A percentile compares a stretch with the other conserved stretches of the same genome.
Conservation (phyloP, 2,797 vertebrate species). For the Sternotherus odoratus region DNA sequence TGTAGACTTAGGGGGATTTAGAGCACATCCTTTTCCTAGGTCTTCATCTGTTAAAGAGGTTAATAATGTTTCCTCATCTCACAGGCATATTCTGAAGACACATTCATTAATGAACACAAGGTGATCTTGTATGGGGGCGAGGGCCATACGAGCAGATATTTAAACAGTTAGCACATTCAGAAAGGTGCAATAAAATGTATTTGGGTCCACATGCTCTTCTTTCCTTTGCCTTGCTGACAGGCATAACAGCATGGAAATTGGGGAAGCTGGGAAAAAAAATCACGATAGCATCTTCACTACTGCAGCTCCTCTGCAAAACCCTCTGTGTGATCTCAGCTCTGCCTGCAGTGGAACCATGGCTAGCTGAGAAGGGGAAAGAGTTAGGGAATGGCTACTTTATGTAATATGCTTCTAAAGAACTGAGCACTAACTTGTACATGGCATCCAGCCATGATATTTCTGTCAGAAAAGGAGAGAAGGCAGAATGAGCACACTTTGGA, state of each 20-base stretch:
- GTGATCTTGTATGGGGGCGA: neutral
- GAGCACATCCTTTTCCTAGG: neutral
- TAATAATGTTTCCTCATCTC: neutral
- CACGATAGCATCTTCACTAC: neutral
- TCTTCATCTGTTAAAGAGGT: neutral
- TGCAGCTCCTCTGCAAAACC: neutral
- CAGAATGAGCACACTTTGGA: neutral
- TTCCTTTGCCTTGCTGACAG: neutral
- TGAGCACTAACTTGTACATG: neutral
- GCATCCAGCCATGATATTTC: neutral
- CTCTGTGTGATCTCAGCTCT: neutral
- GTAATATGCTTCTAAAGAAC: neutral
- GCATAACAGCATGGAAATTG: neutral
- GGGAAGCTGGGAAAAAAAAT: neutral
- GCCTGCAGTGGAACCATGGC: fast-evolving
- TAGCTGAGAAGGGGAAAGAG: neutral
- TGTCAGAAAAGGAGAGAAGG: neutral
- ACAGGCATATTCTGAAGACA: neutral
- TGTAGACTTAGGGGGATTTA: neutral
- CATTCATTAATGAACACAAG: neutral
- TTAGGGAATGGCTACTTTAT: neutral
- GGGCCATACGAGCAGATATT: neutral
- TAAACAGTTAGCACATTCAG: neutral
- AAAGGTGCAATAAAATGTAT: neutral
- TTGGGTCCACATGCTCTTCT: neutral